phyloP scores from a whole-genome alignment of 2,113 vertebrate species.

The Aegithalos caudatus region DNA sequence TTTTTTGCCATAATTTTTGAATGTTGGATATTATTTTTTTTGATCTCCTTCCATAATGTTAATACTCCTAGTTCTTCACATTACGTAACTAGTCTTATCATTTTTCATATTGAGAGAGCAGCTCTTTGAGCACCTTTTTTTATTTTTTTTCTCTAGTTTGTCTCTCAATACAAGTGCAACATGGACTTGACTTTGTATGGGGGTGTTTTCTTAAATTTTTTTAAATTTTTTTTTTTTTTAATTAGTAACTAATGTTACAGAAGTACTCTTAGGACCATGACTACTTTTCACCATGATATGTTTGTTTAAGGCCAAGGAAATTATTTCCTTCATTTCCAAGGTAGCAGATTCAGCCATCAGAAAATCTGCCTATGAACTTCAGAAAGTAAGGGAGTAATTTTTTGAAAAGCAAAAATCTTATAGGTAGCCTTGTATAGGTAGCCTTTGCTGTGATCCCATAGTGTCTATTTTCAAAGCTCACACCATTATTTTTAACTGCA shows the following conservation, averaged over 20 bases:
- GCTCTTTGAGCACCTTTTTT: background rate
- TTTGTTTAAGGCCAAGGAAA: background rate
- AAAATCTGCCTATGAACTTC: background rate
- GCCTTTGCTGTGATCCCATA: background rate
- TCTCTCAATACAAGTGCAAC: background rate
- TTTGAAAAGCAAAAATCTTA: background rate
- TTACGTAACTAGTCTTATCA: background rate
- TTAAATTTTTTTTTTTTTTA: background rate
- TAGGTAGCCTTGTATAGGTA: background rate
- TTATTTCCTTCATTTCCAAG: background rate
- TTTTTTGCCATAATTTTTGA: background rate
- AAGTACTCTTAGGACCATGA: background rate
- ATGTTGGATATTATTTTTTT: background rate
- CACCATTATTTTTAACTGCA: background rate
- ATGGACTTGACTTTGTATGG: background rate
- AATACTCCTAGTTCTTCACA: fast-evolving
- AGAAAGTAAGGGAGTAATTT: background rate
- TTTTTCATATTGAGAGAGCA: background rate
- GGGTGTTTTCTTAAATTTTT: too few species aligned
- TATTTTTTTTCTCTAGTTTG: background rate
- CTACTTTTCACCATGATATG: background rate
- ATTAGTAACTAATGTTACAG: background rate
- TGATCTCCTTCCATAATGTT: fast-evolving
- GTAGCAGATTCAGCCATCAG: background rate
- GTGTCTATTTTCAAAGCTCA: background rate